phyloP scores from a whole-genome alignment of 2,888 invertebrate species.

The Tortrix viridana region DNA sequence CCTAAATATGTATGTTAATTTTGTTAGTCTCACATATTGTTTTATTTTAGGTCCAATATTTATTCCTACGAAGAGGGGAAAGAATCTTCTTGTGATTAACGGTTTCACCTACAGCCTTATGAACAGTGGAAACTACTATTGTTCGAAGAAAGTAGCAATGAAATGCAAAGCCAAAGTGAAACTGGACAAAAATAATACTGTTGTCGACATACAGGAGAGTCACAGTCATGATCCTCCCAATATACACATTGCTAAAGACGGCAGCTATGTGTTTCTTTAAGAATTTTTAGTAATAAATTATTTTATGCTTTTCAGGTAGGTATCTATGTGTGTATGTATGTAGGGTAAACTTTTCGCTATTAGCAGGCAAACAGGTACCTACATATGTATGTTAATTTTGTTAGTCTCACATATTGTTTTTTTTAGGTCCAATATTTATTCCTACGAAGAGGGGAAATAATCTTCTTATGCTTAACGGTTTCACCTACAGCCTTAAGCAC shows the following conservation, averaged over 20 bases:
- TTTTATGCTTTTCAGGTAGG: too few species aligned
- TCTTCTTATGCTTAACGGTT: conserved; percentile 46
- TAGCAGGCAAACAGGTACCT: too few species aligned
- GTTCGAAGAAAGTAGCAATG: conserved; percentile 8
- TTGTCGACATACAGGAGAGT: neutral
- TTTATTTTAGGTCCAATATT: conserved; percentile 13
- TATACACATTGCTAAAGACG: neutral
- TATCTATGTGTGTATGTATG: too few species aligned
- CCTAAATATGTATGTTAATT: too few species aligned
- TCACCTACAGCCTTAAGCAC: conserved; percentile 45
- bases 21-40: neutral
- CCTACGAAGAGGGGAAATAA: conserved; percentile 41
- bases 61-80: conserved; percentile 9
- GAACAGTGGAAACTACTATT: neutral
- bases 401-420: neutral
- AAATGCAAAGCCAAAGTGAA: conserved; percentile 22
- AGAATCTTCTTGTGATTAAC: conserved; percentile 1
- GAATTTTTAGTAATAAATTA: neutral
- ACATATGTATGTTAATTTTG: too few species aligned
- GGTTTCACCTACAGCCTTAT: conserved; percentile 8
- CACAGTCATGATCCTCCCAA: conserved; percentile 10
- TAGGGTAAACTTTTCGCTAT: too few species aligned
- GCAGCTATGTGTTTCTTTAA: neutral
- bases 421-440: conserved; percentile 22
- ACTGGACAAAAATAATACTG: conserved; percentile 3